A percentile compares a stretch with the other conserved stretches of the same genome.
Conservation (phyloP, 2,797 vertebrate genomes). For the Erithacus rubecula region DNA sequence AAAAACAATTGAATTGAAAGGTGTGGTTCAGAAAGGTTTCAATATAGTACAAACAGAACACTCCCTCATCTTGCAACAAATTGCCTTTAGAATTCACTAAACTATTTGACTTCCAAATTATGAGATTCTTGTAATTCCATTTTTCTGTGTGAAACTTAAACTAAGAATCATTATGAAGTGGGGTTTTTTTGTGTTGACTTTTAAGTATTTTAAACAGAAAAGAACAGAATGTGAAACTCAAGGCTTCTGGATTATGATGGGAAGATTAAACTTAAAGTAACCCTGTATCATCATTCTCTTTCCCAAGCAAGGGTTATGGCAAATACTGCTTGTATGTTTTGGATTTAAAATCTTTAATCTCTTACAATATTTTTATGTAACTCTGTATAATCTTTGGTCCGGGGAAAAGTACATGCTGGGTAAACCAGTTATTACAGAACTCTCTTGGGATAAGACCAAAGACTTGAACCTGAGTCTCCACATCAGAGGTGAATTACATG, state of each 20-base stretch:
- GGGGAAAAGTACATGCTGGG: not conserved
- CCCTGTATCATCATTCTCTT: not conserved
- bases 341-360: not conserved
- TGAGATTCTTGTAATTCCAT: not conserved
- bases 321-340: not conserved
- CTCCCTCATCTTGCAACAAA: not conserved
- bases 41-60: not conserved
- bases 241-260: not conserved
- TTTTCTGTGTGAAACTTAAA: not conserved
- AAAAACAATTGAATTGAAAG: not conserved
- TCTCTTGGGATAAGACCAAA: not conserved
- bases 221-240: not conserved
- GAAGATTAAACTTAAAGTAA: not conserved
- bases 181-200: not conserved
- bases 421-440: not conserved
- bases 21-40: not conserved
- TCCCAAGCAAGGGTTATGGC: not conserved
- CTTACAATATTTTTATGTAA: not conserved
- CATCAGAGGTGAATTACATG: not conserved
- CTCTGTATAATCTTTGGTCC: not conserved
- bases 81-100: not conserved
- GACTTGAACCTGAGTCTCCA: not conserved
- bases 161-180: not conserved
- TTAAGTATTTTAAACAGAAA: not conserved
- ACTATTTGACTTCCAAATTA: not conserved